Percentiles rank a stretch among this genome's conserved stretches.
Evolutionary conservation across 2,797 vertebrate genomes (phyloP).

Genomic region (Alosa sapidissima): DNA sequence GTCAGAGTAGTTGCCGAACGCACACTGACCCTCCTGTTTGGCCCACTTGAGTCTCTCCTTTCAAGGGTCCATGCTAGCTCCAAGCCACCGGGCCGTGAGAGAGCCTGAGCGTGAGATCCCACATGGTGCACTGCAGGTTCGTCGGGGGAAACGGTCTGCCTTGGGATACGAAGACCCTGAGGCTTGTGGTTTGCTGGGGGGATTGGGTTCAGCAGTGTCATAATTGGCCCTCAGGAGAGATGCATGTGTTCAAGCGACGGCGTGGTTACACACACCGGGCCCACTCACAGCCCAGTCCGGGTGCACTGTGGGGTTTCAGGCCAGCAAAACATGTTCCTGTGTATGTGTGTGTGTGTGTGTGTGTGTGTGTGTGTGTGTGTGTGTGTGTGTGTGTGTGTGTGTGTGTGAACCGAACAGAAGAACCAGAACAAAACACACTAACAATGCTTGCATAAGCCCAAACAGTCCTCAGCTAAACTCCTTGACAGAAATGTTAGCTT

Average conservation of each 20-base stretch:
- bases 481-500: background rate
- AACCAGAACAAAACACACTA: constrained; percentile 68
- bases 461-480: constrained; percentile 34
- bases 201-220: constrained; percentile 50
- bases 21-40: background rate
- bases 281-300: constrained; percentile 61
- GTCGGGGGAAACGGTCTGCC: constrained; percentile 56
- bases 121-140: constrained; percentile 37
- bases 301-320: constrained; percentile 71
- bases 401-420: constrained; percentile 47
- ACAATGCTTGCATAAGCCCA: constrained; percentile 44
- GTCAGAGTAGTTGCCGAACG: background rate
- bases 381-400: background rate
- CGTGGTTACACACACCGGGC: constrained; percentile 70
- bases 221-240: constrained; percentile 72
- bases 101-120: background rate
- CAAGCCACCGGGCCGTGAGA: background rate
- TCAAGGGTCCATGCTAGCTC: background rate
- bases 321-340: constrained; percentile 56
- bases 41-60: background rate
- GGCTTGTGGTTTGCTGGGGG: constrained; percentile 47
- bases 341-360: background rate
- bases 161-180: constrained; percentile 58
- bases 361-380: background rate
- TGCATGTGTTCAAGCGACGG: constrained; percentile 63